Base-by-base conservation (phyloP, 2,888 invertebrate genomes). In the Osmoderma eremita region DNA sequence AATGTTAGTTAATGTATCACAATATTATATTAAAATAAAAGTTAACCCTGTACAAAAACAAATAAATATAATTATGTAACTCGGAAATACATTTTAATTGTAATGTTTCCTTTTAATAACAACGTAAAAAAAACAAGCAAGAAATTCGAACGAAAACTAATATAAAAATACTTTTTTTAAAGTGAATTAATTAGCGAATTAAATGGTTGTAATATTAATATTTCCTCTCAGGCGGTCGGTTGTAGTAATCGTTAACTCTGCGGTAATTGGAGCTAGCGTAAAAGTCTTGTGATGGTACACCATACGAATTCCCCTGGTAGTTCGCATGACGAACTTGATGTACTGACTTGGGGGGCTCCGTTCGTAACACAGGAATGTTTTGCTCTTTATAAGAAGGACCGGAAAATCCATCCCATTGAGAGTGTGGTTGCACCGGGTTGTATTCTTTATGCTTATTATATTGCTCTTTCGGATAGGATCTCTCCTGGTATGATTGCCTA, bases 401-500 rank as follows among this genome's bases (percentile, higher is more conserved):
- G 20, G 65, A 38, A 58, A 36, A 45, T 48, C 54, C 54, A 17
- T 54, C 58, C 65, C 65, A 65, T n/a, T n/a, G n/a, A 1, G 63
- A 39, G 13, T 48, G 49, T 15, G 45, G 20, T 18, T 45, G 65
- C 0, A 49, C 3, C 30, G 20, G 15, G 13, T 58, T 39, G 15
- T 58, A 65, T 3, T 65, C 63, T 42, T 63, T 65, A n/a, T 56
- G 36, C 38, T 65, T 30, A 5, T 30, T 65, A 38, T 36, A 65
- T 13, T 56, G 58, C 10, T 65, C 65, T 24, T 56, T 65, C 10
- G 38, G 6, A 10, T 49, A 65, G 6, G 56, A 15, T 58, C 45
- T 56, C 18, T 65, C 65, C 20, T 41, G 63, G 20, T 49, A 48
- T 0, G 30, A 22, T 15, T 38, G 48, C 6, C 65, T 54, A 18